phyloP scores from a whole-genome alignment of 2,888 invertebrate genomes.

The Sphaerophoria taeniata region DNA sequence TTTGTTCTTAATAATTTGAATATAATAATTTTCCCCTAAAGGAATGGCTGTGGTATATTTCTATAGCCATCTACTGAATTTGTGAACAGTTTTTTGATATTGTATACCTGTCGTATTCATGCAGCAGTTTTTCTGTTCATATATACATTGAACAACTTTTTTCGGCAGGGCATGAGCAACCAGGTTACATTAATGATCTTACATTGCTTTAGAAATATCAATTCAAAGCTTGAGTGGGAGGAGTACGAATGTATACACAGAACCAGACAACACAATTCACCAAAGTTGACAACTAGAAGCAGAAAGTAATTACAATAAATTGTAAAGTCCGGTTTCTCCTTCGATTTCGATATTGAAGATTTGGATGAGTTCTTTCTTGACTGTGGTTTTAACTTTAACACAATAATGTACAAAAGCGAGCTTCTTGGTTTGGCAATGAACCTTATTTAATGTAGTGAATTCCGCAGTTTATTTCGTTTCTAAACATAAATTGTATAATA shows the following conservation, averaged over 20 bases:
- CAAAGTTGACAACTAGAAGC: slow-evolving; percentile 67
- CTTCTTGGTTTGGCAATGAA: slow-evolving; percentile 22
- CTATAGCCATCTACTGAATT: no score
- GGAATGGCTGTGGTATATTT: no score
- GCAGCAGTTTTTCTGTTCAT: no score
- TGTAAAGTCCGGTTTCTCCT: slow-evolving; percentile 69
- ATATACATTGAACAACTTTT: no score
- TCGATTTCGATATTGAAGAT: slow-evolving; percentile 64
- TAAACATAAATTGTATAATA: slow-evolving; percentile 25
- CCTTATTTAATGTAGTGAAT: slow-evolving; percentile 21
- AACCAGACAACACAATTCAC: neutral
- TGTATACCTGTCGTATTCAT: no score
- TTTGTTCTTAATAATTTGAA: no score
- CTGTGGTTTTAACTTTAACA: slow-evolving; percentile 62
- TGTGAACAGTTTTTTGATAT: no score
- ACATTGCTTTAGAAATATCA: slow-evolving; percentile 72
- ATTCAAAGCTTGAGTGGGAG: slow-evolving; percentile 56
- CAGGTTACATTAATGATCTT: slow-evolving; percentile 64
- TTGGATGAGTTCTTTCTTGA: slow-evolving; percentile 57
- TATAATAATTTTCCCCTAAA: no score
- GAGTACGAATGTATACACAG: slow-evolving; percentile 49
- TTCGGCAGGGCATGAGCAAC: neutral
- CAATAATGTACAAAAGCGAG: slow-evolving; percentile 5
- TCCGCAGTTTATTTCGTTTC: neutral
- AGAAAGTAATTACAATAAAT: slow-evolving; percentile 66